A percentile compares a stretch with the other conserved stretches of the same genome.
phyloP scores from a whole-genome alignment of 2,113 vertebrate species.

The Gymnogyps californianus region DNA sequence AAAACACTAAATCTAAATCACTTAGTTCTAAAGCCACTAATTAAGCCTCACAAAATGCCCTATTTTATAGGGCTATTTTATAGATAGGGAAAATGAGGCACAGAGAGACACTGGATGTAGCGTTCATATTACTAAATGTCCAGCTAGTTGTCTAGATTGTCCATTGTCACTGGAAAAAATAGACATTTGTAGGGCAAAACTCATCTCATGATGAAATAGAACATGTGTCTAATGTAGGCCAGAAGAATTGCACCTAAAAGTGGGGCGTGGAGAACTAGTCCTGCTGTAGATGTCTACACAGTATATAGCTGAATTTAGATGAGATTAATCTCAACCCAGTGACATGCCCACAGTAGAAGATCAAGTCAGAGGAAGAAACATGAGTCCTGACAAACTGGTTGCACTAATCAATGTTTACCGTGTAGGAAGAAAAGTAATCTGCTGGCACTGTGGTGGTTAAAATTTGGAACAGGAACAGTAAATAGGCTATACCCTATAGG shows the following conservation, averaged over 20 bases:
- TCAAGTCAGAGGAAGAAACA: background rate
- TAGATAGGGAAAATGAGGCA: background rate
- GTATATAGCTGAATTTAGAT: background rate
- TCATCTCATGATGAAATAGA: background rate
- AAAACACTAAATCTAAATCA: background rate
- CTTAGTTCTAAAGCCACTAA: background rate
- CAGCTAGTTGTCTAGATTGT: background rate
- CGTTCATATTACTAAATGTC: background rate
- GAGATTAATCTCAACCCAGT: background rate
- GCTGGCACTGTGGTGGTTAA: background rate
- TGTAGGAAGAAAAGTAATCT: background rate
- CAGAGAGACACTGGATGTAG: background rate
- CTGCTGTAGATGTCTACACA: background rate
- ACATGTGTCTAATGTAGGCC: background rate
- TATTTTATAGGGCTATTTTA: background rate
- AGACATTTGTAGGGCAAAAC: background rate
- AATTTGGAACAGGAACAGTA: background rate
- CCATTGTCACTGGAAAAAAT: background rate
- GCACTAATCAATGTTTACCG: background rate
- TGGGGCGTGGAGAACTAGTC: background rate
- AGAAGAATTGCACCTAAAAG: background rate
- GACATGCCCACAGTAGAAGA: background rate
- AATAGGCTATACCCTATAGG: background rate
- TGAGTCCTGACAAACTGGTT: background rate
- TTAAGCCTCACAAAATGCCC: background rate